Percentiles rank a stretch among this genome's conserved stretches.
phyloP scores from a whole-genome alignment of 2,797 vertebrate species.

The Tenualosa ilisha region DNA sequence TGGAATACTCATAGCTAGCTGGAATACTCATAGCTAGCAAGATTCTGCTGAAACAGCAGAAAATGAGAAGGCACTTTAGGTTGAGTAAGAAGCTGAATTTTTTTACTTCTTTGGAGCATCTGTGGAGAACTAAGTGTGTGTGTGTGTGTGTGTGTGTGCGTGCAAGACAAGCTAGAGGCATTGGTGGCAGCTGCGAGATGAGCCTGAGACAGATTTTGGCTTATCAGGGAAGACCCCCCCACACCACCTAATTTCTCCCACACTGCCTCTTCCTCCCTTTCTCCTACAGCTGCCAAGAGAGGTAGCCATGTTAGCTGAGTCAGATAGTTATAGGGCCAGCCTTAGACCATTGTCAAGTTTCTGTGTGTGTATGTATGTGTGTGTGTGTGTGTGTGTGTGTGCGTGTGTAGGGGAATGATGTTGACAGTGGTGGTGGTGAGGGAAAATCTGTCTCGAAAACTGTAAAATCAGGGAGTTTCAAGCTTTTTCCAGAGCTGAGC shows the following conservation, averaged over 20 bases:
- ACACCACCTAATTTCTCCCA: background rate
- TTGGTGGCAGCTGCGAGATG: background rate
- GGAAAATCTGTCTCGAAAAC: background rate
- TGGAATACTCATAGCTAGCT: background rate
- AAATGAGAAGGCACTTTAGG: background rate
- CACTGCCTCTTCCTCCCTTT: background rate
- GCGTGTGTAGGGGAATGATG: background rate
- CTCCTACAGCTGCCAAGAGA: background rate
- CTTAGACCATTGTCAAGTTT: background rate
- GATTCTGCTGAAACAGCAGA: background rate
- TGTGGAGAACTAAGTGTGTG: background rate
- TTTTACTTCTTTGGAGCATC: background rate
- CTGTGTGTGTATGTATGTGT: background rate
- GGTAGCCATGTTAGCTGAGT: background rate
- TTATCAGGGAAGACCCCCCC: background rate
- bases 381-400: background rate
- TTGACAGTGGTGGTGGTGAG: background rate
- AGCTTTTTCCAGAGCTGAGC: background rate
- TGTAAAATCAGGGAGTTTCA: slow-evolving; percentile 13
- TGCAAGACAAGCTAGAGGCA: background rate
- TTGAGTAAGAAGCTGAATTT: background rate
- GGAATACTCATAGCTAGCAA: background rate
- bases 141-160: background rate
- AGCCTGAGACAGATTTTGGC: background rate
- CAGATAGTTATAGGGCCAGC: background rate